Conservation (phyloP, 1,140 invertebrate genomes). For the Saccostrea cuccullata region DNA sequence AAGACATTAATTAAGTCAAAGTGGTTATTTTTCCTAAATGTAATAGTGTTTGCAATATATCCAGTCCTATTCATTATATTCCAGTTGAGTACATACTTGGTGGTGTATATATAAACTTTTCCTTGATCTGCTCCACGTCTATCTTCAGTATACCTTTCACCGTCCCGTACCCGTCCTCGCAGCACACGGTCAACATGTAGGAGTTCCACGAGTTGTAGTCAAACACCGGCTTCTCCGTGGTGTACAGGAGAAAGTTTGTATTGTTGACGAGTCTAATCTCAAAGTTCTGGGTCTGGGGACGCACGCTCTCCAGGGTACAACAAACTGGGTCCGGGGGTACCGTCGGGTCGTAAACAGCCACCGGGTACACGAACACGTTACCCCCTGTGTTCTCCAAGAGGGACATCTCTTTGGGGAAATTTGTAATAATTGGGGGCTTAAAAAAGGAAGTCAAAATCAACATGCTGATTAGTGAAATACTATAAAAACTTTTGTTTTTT, state of each 20-base stretch:
- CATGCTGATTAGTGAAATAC: no score
- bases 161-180: neutral
- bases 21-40: no score
- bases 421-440: neutral
- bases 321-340: neutral
- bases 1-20: no score
- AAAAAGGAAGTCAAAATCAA: neutral
- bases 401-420: neutral
- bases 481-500: no score
- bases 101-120: neutral
- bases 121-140: neutral
- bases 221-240: neutral
- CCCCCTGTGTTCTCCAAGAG: neutral
- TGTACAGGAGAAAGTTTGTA: neutral
- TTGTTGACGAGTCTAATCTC: neutral
- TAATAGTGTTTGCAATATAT: no score
- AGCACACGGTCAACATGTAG: conserved; percentile 14
- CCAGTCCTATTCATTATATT: no score
- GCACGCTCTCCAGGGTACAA: neutral
- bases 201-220: conserved; percentile 5
- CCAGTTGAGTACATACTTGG: neutral
- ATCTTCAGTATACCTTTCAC: neutral
- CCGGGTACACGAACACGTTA: neutral
- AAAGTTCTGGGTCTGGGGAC: conserved; percentile 2
- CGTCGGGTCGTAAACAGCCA: conserved; percentile 2